These are phyloP conservation scores for Fukomys damarensis DNA, from an alignment of 2,113 vertebrate genomes.

Conservation along the genomic window DNA sequence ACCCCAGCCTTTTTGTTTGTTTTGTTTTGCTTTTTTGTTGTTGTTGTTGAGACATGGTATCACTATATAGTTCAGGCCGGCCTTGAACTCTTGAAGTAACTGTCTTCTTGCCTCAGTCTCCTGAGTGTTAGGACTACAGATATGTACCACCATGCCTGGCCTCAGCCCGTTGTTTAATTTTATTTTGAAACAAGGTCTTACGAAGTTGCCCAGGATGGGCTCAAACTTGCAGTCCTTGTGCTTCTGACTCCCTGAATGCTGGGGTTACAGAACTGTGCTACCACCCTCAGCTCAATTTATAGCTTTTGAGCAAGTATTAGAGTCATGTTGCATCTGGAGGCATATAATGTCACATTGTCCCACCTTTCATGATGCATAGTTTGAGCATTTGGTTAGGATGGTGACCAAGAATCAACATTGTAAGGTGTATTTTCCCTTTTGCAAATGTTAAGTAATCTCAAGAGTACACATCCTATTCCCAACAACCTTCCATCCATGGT, in stretches of 20 bases:
- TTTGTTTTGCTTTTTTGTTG: not conserved
- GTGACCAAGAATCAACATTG: not conserved
- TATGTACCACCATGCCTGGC: not conserved
- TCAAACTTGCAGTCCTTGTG: not conserved
- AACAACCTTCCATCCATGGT: not conserved
- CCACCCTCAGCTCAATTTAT: not conserved
- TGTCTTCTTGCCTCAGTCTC: not conserved
- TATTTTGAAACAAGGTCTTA: not conserved
- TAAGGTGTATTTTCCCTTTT: not conserved
- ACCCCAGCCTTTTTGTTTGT: not conserved
- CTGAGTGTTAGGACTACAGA: not conserved
- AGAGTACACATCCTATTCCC: not conserved
- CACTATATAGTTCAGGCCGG: not conserved
- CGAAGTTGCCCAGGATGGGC: not conserved
- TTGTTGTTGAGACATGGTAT: not conserved
- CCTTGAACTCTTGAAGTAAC: not conserved
- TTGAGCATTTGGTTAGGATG: conserved; percentile 2
- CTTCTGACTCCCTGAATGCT: not conserved
- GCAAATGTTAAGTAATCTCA: not conserved
- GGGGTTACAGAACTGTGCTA: not conserved
- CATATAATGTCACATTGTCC: not conserved
- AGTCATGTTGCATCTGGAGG: not conserved
- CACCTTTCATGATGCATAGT: not conserved
- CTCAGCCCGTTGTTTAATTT: not conserved
- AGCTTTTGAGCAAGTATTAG: not conserved